Percentiles rank a stretch among this genome's conserved stretches.
Evolutionary conservation across 2,113 vertebrate genomes (phyloP).

Genomic region (Xenopus borealis): DNA sequence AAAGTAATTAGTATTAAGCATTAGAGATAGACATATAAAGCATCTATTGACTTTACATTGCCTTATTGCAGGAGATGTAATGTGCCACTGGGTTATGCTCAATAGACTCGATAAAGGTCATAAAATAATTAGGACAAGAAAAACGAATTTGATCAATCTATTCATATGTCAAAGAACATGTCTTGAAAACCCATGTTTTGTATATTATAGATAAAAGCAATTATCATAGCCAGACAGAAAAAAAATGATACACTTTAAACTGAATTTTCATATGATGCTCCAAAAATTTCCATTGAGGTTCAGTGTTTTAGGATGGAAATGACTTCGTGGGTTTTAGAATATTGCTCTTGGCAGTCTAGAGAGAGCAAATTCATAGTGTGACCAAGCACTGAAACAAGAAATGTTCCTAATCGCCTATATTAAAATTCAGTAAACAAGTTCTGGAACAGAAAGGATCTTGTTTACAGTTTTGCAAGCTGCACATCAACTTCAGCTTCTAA

Average conservation of each 20-base stretch:
- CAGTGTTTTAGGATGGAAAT: constrained; percentile 48
- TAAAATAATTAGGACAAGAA: too few relatives aligned
- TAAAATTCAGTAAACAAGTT: constrained; percentile 48
- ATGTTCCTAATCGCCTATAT: constrained; percentile 28
- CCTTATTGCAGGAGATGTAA: too few relatives aligned
- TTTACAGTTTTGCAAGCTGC: constrained; percentile 17
- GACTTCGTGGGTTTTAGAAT: constrained; percentile 44
- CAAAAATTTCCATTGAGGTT: background rate
- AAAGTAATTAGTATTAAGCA: too few relatives aligned
- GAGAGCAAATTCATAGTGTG: constrained; percentile 48
- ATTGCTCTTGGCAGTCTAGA: constrained; percentile 59
- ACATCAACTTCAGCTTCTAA: constrained; percentile 8
- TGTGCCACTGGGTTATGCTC: too few relatives aligned
- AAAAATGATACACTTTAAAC: background rate
- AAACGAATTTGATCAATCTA: too few relatives aligned
- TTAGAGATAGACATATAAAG: too few relatives aligned
- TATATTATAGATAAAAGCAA: background rate
- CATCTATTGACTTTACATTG: too few relatives aligned
- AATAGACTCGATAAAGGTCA: too few relatives aligned
- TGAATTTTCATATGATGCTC: constrained; percentile 5
- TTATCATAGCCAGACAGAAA: background rate
- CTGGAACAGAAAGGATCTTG: constrained; percentile 50
- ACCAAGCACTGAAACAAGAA: constrained; percentile 47
- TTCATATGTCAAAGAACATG: too few relatives aligned
- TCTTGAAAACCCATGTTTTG: background rate